Evolutionary conservation across 2,113 vertebrate species (phyloP), one percentile per base, ranked within the genome.

Genomic region (Cheirogaleus medius): DNA sequence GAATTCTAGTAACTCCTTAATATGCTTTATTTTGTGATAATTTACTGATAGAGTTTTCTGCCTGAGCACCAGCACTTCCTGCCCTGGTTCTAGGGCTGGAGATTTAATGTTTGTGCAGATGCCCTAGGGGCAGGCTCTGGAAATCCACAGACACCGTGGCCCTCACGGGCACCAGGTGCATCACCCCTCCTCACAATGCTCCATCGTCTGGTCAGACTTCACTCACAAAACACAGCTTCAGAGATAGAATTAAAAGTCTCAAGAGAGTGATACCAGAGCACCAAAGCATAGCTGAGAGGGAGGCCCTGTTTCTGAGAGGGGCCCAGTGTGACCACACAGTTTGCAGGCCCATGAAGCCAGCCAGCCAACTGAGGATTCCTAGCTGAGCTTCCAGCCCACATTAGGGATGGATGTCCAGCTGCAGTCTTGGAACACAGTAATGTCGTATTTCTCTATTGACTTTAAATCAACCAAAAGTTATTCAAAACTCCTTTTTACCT

Each of bases 111-210:
- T 56, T 27, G 13, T n/a, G n/a, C 63, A 15, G 9, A 44, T 27
- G 29, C 3, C 12, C 21, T 13, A 27, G 37, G 15, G 52, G 12
- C 15, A 17, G 39, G 21, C 32, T 60, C 32, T 21, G 39, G 66
- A 66, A 49, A 39, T 6, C 4, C 4, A 12, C 27, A 34, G 44
- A 3, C n/a, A n/a, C 13, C 5, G 4, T 4, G 3, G 20, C 5
- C 18, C 4, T 58, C 37, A 5, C 56, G 49, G 42, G 29, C 47
- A 12, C 44, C 58, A 29, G 18, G 49, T 7, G 0, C 2, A 32
- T 25, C 58, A 10, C 9, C 39, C 78, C 52, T 6, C 52, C 18
- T 71, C 37, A 23, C 20, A 4, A 0, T 2, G 63, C 63, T 49
- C 8, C 82, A 14, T 9, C 8, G n/a, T 15, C 27, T 6, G 54